Evolutionary conservation across 2,888 invertebrate species (phyloP).

Genomic region (Blera fallax): DNA sequence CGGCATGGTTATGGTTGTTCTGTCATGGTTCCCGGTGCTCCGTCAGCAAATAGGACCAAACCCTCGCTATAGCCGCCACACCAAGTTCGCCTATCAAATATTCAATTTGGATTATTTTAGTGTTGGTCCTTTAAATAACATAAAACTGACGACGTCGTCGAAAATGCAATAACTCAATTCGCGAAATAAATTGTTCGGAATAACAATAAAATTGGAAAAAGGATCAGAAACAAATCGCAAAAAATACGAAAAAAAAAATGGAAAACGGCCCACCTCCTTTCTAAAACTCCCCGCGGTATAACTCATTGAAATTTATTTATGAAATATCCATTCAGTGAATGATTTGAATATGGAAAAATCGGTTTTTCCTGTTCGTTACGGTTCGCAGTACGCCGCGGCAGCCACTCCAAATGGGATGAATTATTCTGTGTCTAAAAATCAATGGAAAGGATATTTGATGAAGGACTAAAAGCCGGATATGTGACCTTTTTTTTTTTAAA

Average conservation of each 20-base stretch:
- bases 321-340: constrained; percentile 53
- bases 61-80: not conserved
- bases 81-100: constrained; percentile 32
- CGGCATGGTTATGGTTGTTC: not conserved
- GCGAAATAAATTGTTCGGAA: constrained; percentile 65
- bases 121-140: constrained; percentile 59
- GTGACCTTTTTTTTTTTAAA: constrained; percentile 37
- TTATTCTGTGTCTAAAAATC: constrained; percentile 54
- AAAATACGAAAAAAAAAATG: constrained; percentile 3
- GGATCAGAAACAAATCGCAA: constrained; percentile 18
- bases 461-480: constrained; percentile 52
- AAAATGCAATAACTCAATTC: constrained; percentile 70
- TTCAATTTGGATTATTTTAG: constrained; percentile 68
- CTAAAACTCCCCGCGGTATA: constrained; percentile 21
- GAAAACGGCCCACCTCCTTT: too few species aligned
- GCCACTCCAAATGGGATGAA: constrained; percentile 48
- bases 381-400: not conserved
- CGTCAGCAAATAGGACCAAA: not conserved
- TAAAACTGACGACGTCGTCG: constrained; percentile 63
- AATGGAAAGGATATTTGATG: constrained; percentile 61
- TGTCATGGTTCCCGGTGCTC: not conserved
- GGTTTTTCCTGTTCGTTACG: constrained; percentile 15
- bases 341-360: constrained; percentile 60
- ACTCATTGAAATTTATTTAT: constrained; percentile 68
- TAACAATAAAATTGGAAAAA: constrained; percentile 54